These are phyloP conservation scores for Caranx melampygus DNA, from an alignment of 2,113 vertebrate genomes.

Conservation along the genomic window DNA sequence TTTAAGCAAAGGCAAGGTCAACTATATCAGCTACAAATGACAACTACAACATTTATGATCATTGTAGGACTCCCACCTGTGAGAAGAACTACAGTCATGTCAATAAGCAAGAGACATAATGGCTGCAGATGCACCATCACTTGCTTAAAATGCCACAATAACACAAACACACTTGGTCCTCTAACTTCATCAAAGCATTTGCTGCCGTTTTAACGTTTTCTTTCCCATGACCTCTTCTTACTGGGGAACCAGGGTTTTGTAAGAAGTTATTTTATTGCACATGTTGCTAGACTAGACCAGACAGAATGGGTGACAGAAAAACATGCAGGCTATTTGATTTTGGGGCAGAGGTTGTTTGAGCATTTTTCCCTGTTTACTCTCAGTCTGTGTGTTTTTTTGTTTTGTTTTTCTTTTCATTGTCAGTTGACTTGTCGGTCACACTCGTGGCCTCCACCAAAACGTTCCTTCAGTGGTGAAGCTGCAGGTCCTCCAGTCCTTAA, in stretches of 20 bases:
- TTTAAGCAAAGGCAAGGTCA: too few relatives aligned
- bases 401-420: constrained; percentile 9
- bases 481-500: neutral
- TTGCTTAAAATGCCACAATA: too few relatives aligned
- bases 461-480: constrained; percentile 18
- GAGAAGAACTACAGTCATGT: too few relatives aligned
- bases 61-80: too few relatives aligned
- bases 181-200: too few relatives aligned
- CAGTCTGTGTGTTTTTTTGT: neutral
- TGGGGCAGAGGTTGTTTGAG: neutral
- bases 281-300: neutral
- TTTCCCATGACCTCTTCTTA: neutral
- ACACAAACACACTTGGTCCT: too few relatives aligned
- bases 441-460: neutral
- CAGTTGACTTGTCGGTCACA: neutral
- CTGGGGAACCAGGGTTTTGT: neutral
- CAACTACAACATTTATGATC: too few relatives aligned
- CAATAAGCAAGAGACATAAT: too few relatives aligned
- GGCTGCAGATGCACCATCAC: too few relatives aligned
- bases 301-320: neutral
- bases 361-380: constrained; percentile 13
- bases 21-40: too few relatives aligned
- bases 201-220: too few relatives aligned
- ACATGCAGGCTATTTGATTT: neutral
- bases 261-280: neutral